Conservation (phyloP, 2,113 vertebrate species). For the Rostratula benghalensis region DNA sequence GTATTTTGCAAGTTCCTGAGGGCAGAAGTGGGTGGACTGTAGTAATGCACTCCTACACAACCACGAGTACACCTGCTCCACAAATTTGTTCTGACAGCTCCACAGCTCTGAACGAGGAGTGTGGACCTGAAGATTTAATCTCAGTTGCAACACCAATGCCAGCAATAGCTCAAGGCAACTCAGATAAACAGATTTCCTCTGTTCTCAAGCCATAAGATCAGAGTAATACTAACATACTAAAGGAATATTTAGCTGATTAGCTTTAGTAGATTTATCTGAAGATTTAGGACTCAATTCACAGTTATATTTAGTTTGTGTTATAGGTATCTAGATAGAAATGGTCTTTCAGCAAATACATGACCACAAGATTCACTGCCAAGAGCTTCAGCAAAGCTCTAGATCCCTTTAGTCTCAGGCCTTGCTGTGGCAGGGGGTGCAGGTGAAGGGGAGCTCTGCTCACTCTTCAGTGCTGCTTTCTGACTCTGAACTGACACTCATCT, state of each 20-base stretch:
- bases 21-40: conserved; percentile 4
- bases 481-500: not conserved
- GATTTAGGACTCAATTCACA: not conserved
- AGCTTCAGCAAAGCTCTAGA: not conserved
- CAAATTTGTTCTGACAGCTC: conserved; percentile 19
- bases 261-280: not conserved
- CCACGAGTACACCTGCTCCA: not conserved
- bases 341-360: not conserved
- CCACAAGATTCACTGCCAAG: not conserved
- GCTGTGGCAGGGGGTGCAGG: not conserved
- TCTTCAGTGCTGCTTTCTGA: not conserved
- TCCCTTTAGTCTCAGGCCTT: not conserved
- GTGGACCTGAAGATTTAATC: not conserved
- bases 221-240: not conserved
- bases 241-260: not conserved
- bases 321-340: not conserved
- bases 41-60: not conserved
- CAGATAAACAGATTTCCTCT: not conserved
- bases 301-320: not conserved
- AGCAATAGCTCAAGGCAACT: not conserved
- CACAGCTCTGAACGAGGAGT: not conserved
- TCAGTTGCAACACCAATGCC: not conserved
- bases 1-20: conserved; percentile 13
- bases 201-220: not conserved
- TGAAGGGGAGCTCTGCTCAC: not conserved